Percentiles rank a stretch among this genome's conserved stretches.
phyloP scores from a whole-genome alignment of 1,140 invertebrate genomes.

The Magallana angulata region DNA sequence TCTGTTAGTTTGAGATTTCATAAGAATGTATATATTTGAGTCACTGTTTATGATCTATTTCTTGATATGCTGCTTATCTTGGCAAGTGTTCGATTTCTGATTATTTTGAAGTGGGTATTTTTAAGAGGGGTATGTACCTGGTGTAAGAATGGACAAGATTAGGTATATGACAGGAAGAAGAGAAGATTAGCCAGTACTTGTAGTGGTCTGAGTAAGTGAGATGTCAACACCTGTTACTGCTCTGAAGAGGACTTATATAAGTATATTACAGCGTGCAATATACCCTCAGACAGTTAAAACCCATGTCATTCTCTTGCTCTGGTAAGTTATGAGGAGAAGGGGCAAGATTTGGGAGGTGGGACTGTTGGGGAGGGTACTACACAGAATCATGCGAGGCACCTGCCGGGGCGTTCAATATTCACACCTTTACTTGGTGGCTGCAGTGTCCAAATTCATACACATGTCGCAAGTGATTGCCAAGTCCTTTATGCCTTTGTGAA shows the following conservation, averaged over 20 bases:
- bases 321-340: not conserved
- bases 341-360: not conserved
- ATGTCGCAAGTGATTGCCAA: not conserved
- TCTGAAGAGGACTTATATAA: not conserved
- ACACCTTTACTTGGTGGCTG: not conserved
- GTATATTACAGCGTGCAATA: not conserved
- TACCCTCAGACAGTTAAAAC: slow-evolving; percentile 19
- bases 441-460: slow-evolving; percentile 12
- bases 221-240: slow-evolving; percentile 27
- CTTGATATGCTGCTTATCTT: slow-evolving; percentile 1
- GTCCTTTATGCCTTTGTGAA: slow-evolving; percentile 20
- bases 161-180: not conserved
- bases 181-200: slow-evolving; percentile 7
- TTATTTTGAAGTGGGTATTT: not conserved
- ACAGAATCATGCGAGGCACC: not conserved
- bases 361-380: not conserved
- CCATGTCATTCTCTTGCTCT: not conserved
- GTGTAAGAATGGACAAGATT: not conserved
- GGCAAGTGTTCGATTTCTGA: slow-evolving; percentile 12
- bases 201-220: not conserved
- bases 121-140: not conserved
- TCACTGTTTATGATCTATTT: not conserved
- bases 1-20: not conserved
- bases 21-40: not conserved
- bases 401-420: not conserved